Percentiles rank a stretch among this genome's conserved stretches.
Conservation (phyloP, 1,140 invertebrate species). For the Zaprionus inermis region DNA sequence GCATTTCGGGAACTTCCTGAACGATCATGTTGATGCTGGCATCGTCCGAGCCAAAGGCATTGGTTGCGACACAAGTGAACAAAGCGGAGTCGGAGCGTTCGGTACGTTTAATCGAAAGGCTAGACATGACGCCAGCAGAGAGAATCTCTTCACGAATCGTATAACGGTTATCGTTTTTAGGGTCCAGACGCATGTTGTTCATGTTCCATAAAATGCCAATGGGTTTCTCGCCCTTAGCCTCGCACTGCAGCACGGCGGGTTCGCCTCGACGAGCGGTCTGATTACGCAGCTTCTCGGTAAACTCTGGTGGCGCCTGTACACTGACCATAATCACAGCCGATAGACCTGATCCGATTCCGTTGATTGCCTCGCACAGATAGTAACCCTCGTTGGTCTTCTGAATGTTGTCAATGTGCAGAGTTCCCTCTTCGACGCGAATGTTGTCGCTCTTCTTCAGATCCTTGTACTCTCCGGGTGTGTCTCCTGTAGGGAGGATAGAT, state of each 20-base stretch:
- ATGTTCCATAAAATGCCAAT: conserved; percentile 98
- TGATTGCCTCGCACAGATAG: conserved; percentile 97
- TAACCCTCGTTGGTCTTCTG: conserved; percentile 97
- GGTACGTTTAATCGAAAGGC: conserved; percentile 94
- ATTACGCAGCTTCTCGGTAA: conserved; percentile 95
- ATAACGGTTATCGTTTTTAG: conserved; percentile 94
- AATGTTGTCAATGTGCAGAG: conserved; percentile 93
- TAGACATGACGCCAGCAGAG: conserved; percentile 93
- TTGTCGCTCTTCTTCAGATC: conserved; percentile 95
- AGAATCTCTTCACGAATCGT: conserved; percentile 96
- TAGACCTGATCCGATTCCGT: conserved; percentile 96
- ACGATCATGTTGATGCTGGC: conserved; percentile 98
- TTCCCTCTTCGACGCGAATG: conserved; percentile 96
- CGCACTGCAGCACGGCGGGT: conserved; percentile 96
- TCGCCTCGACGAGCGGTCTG: conserved; percentile 95
- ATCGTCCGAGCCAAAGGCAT: conserved; percentile 97
- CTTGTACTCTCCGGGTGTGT: conserved; percentile 95
- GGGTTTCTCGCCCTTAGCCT: conserved; percentile 98
- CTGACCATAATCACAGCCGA: conserved; percentile 96
- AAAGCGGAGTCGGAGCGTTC: conserved; percentile 95
- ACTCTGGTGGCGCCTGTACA: conserved; percentile 97
- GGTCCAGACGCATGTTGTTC: conserved; percentile 95
- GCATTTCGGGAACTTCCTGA: conserved; percentile 97
- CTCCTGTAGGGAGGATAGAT: conserved; percentile 86
- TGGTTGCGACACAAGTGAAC: conserved; percentile 97